Evolutionary conservation across 2,113 vertebrate species (phyloP).

Genomic region (rat (Rattus norvegicus)): GRCr8 NC_086020.1:175918001-175918500

Average conservation of each 20-base stretch:
- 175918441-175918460: neutral
- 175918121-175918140: constrained; percentile 90
- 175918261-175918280: constrained; percentile 97
- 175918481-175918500: neutral
- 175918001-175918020: neutral
- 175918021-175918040: neutral
- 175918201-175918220: constrained; percentile 92
- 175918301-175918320: constrained; percentile 96
- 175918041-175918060: neutral
- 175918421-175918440: too few relatives aligned
- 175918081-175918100: neutral
- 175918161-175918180: constrained; percentile 95
- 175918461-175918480: neutral
- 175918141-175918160: constrained; percentile 99
- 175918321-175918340: constrained; percentile 90
- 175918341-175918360: neutral
- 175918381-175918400: neutral
- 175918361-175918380: neutral
- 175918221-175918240: constrained; percentile 98
- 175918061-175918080: neutral
- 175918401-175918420: neutral
- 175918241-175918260: constrained; percentile 99
- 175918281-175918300: constrained; percentile 97
- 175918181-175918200: constrained; percentile 85
- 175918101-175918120: neutral